phyloP scores from a whole-genome alignment of 2,888 invertebrate genomes.

The Drosophila kuntzei region DNA sequence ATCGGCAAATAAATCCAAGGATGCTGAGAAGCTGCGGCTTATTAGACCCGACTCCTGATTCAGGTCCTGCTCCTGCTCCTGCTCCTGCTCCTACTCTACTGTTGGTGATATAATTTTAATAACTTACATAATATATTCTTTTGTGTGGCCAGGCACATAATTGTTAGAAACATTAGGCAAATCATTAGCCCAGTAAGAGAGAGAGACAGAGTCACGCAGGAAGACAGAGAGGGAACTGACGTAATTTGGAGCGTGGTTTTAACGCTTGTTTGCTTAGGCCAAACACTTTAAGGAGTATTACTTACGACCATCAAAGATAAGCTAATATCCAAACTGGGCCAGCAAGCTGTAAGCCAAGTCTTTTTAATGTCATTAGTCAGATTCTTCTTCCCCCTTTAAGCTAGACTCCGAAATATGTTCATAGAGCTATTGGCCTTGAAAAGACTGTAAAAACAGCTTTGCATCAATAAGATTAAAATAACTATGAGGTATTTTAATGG shows the following conservation, averaged over 20 bases:
- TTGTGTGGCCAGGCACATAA: conserved; percentile 74
- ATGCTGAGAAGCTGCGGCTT: conserved; percentile 57
- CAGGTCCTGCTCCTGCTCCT: conserved; percentile 13
- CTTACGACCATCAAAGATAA: conserved; percentile 52
- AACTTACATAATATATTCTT: conserved; percentile 79
- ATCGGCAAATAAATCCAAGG: conserved; percentile 40
- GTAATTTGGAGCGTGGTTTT: conserved; percentile 51
- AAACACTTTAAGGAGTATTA: conserved; percentile 50
- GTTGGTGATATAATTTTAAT: conserved; percentile 79
- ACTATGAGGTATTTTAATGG: conserved; percentile 7
- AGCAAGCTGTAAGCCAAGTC: conserved; percentile 30
- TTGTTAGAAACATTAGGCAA: conserved; percentile 79
- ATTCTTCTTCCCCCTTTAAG: background rate
- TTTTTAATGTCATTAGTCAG: conserved; percentile 30
- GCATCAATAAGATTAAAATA: conserved; percentile 1
- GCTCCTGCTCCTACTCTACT: conserved; percentile 36
- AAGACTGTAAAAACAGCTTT: conserved; percentile 37
- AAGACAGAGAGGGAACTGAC: conserved; percentile 28
- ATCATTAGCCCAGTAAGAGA: conserved; percentile 62
- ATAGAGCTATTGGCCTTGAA: conserved; percentile 29
- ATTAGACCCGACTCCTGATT: conserved; percentile 48
- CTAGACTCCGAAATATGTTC: conserved; percentile 23
- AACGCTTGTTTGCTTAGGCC: conserved; percentile 55
- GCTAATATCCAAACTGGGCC: conserved; percentile 37
- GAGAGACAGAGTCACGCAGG: background rate